Base-by-base conservation (phyloP, 2,797 vertebrate genomes). In the Centroberyx gerrardi region DNA sequence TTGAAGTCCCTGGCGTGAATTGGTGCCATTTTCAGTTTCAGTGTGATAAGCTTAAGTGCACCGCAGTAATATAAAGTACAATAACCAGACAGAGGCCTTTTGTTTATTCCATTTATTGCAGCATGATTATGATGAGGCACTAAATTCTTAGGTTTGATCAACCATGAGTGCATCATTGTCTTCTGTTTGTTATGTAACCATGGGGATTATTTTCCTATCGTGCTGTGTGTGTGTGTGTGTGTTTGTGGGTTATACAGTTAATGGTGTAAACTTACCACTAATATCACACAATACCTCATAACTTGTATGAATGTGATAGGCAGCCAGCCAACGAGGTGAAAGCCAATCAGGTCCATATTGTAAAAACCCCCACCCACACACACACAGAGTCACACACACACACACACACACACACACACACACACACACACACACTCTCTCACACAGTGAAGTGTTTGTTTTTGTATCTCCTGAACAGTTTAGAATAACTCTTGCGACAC, bases 101-200 rank as follows among this genome's bases (percentile, higher is more conserved):
- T 85, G 81, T 85, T 64, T 27, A 22, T n/a, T 55, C 4, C 46
- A 22, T 62, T 22, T 68, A 28, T 59, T 70, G 52, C 55, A 55
- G 55, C 42, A 48, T 29, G 54, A 56, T 82, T 75, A 78, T 68
- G 22, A 52, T 13, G 2, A 0, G 51, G 67, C 68, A 74, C 61
- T 79, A 73, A 78, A 78, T 72, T 65, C 58, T 22, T 63, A 22
- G 2, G 29, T 51, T 51, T 18, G 18, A 22, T 52, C 31, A 51
- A 36, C 28, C n/a, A 52, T 33, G 48, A 64, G 12, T 62, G 22
- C 10, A 22, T 7, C 10, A n/a, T 72, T 29, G 53, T 46, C 74
- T 55, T 71, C 46, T 62, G 59, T 70, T 48, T 29, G 54, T 84
- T 70, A 28, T 2, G 10, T 67, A 48, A 69, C 17, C 36, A 22